A percentile compares a stretch with the other conserved stretches of the same genome.
Evolutionary conservation across 2,888 invertebrate species (phyloP).

Genomic region (Torymus aiolomorphi): DNA sequence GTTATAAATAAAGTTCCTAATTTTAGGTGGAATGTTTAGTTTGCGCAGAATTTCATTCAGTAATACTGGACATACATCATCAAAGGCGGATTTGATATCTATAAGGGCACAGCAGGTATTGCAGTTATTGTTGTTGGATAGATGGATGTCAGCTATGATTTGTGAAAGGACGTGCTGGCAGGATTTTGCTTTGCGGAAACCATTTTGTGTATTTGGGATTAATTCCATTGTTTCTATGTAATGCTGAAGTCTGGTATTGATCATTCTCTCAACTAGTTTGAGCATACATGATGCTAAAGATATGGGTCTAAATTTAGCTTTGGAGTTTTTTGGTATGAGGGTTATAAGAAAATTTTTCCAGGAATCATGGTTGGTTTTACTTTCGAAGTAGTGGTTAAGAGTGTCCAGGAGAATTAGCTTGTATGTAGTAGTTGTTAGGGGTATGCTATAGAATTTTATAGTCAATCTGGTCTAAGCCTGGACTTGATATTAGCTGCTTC

Average conservation of each 20-base stretch:
- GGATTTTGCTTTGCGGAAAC: constrained; percentile 1
- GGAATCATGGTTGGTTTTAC: background rate
- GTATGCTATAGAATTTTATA: background rate
- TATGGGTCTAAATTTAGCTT: constrained; percentile 9
- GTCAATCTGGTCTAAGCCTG: constrained; percentile 13
- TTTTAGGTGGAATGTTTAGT: too few relatives aligned
- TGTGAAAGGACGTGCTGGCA: too few relatives aligned
- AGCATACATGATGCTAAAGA: constrained; percentile 8
- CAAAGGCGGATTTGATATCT: too few relatives aligned
- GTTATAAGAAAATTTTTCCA: constrained; percentile 17
- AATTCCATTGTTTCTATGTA: background rate
- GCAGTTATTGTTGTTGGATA: too few relatives aligned
- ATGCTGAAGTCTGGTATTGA: background rate
- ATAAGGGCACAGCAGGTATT: too few relatives aligned
- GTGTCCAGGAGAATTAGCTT: background rate
- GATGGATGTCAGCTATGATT: too few relatives aligned
- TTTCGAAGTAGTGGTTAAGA: background rate
- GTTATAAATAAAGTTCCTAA: too few relatives aligned
- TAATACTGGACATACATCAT: too few relatives aligned
- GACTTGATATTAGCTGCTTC: background rate
- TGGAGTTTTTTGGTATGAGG: background rate
- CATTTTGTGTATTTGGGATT: background rate
- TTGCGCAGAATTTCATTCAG: too few relatives aligned
- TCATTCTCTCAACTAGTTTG: too few relatives aligned
- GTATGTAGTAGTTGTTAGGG: background rate